Conservation (phyloP, 2,113 vertebrate genomes). For the Machaerirhynchus nigripectus region DNA sequence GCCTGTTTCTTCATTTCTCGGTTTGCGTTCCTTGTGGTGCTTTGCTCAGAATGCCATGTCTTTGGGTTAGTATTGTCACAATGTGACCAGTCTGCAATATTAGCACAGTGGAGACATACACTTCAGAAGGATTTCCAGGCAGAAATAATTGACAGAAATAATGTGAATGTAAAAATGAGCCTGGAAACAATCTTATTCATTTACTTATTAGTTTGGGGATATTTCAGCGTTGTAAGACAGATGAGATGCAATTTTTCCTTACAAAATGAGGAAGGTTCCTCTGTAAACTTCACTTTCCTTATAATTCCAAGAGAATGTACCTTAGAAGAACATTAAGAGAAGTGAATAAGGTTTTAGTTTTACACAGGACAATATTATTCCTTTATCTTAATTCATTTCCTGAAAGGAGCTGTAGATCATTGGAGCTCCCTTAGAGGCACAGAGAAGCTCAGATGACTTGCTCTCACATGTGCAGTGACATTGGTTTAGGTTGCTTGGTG, state of each 20-base stretch:
- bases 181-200: neutral
- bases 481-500: neutral
- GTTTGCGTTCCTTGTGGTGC: fast-evolving
- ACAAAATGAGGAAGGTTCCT: neutral
- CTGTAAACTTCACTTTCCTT: neutral
- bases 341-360: neutral
- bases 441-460: neutral
- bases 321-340: neutral
- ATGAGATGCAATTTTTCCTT: neutral
- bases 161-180: neutral
- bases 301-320: neutral
- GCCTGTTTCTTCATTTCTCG: neutral
- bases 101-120: neutral
- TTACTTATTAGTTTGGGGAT: neutral
- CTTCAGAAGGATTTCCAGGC: neutral
- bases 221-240: neutral
- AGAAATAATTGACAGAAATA: neutral
- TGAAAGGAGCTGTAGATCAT: neutral
- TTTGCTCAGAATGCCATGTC: neutral
- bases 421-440: neutral
- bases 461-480: neutral
- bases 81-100: neutral
- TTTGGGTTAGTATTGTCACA: neutral
- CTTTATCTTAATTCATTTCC: neutral
- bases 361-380: neutral